Conservation (phyloP, 2,888 invertebrate species). For the Scaptodrosophila latifasciaeformis region DNA sequence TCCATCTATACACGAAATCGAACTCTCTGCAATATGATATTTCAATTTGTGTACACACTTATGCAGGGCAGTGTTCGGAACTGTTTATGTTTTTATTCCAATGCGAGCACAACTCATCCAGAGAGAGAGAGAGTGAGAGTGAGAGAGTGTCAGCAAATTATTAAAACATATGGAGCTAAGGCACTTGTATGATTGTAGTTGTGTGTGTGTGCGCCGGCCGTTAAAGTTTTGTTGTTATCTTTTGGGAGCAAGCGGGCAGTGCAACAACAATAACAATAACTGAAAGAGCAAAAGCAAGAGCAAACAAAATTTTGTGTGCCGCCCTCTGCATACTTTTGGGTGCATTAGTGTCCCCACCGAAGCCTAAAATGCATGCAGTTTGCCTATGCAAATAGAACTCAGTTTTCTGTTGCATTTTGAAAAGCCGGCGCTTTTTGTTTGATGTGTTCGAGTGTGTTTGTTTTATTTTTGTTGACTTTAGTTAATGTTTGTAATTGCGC, state of each 20-base stretch:
- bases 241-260: constrained; percentile 1
- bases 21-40: too few relatives aligned
- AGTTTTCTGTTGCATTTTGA: constrained; percentile 32
- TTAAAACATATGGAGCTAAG: too few relatives aligned
- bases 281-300: too few relatives aligned
- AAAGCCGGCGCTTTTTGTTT: constrained; percentile 26
- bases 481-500: constrained; percentile 46
- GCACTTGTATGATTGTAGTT: constrained; percentile 10
- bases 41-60: neutral
- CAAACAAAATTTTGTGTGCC: constrained; percentile 16
- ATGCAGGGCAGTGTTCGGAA: constrained; percentile 34
- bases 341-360: constrained; percentile 8
- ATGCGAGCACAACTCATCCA: constrained; percentile 5
- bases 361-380: neutral
- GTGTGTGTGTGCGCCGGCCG: constrained; percentile 42
- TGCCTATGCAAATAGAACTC: constrained; percentile 45
- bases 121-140: constrained; percentile 5
- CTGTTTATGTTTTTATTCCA: constrained; percentile 57
- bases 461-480: constrained; percentile 34
- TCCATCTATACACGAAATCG: too few relatives aligned
- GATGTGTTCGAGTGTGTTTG: constrained; percentile 24
- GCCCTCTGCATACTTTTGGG: constrained; percentile 60
- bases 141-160: neutral
- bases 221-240: constrained; percentile 56
- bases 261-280: constrained; percentile 1